phyloP scores from a whole-genome alignment of 1,140 invertebrate genomes.

The Apis laboriosa region DNA sequence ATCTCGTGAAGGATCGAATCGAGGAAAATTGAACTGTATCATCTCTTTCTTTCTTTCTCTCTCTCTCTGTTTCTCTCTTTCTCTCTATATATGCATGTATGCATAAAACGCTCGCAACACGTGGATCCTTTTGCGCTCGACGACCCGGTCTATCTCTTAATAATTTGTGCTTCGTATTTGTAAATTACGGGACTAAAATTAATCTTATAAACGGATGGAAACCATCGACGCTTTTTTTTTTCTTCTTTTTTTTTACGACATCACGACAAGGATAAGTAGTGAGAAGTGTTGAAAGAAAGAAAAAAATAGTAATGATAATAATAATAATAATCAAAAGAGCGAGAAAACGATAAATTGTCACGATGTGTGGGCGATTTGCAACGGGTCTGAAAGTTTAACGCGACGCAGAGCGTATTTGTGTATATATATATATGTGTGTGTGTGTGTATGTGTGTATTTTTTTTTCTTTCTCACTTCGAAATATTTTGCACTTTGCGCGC shows the following conservation, averaged over 20 bases:
- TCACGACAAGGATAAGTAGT: background rate
- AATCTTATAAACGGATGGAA: conserved; percentile 45
- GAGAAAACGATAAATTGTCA: conserved; percentile 11
- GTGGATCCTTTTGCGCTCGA: conserved; percentile 64
- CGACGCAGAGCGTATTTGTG: background rate
- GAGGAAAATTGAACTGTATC: conserved; percentile 22
- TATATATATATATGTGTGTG: too few relatives aligned
- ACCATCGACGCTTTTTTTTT: conserved; percentile 21
- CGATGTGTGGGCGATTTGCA: conserved; percentile 27
- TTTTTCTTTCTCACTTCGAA: too few relatives aligned
- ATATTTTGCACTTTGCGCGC: background rate
- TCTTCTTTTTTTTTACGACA: too few relatives aligned
- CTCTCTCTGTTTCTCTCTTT: background rate
- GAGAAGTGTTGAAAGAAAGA: conserved; percentile 14
- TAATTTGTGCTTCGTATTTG: conserved; percentile 58
- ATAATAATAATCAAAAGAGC: background rate
- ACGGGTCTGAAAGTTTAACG: conserved; percentile 19
- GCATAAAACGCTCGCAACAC: conserved; percentile 54
- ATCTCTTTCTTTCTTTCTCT: background rate
- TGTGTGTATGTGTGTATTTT: too few relatives aligned
- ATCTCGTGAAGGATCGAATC: conserved; percentile 21
- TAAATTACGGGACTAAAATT: conserved; percentile 55
- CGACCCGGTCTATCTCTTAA: conserved; percentile 63
- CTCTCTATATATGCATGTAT: background rate
- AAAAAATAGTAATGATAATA: background rate